Evolutionary conservation across 2,797 vertebrate species (phyloP).

Genomic region (Melopsittacus undulatus): DNA sequence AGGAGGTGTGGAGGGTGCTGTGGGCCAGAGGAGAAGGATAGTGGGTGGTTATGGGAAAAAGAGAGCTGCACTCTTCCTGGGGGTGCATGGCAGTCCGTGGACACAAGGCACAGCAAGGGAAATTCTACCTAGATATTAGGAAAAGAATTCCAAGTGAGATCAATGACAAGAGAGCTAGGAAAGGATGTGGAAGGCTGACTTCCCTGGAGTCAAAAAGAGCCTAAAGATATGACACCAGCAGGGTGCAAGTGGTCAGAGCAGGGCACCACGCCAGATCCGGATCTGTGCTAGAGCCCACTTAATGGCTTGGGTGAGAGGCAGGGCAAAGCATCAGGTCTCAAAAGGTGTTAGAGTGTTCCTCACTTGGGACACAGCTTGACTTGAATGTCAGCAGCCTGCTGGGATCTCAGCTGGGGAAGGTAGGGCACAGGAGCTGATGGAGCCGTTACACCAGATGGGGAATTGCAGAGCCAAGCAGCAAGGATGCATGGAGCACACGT

Average conservation of each 20-base stretch:
- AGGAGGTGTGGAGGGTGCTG: not conserved
- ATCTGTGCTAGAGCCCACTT: not conserved
- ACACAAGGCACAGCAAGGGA: not conserved
- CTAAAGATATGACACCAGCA: not conserved
- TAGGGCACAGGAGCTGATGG: not conserved
- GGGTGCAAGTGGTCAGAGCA: not conserved
- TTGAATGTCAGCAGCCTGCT: not conserved
- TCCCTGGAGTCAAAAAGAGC: not conserved
- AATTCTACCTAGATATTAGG: not conserved
- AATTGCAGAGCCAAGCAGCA: not conserved
- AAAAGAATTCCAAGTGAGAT: not conserved
- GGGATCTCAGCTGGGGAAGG: not conserved
- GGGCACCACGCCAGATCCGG: rapidly evolving
- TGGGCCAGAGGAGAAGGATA: not conserved
- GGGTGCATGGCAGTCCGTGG: not conserved
- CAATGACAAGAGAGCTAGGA: not conserved
- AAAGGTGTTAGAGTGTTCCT: not conserved
- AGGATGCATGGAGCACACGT: not conserved
- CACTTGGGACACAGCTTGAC: not conserved
- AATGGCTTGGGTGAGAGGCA: not conserved
- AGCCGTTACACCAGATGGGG: not conserved
- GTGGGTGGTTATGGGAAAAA: not conserved
- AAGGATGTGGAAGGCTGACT: not conserved
- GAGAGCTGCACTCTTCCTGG: rapidly evolving
- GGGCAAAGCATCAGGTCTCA: not conserved